phyloP scores from a whole-genome alignment of 2,888 invertebrate genomes.

The Harpalus rubripes region DNA sequence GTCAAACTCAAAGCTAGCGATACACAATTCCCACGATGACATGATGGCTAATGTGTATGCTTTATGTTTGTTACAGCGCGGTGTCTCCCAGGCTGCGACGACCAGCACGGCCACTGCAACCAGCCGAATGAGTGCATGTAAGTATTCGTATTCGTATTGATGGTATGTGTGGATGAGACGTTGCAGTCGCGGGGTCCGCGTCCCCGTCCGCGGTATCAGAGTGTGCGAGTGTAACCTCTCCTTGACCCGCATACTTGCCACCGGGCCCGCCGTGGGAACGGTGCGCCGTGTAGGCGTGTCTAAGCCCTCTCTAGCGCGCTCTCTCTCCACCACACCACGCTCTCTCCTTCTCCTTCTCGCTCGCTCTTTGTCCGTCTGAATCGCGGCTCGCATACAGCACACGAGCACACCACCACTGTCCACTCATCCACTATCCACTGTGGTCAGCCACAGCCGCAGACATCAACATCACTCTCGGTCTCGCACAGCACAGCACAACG shows the following conservation, averaged over 20 bases:
- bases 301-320: constrained; percentile 77
- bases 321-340: constrained; percentile 76
- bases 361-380: constrained; percentile 70
- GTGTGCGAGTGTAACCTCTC: constrained; percentile 79
- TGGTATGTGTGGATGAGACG: constrained; percentile 28
- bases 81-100: constrained; percentile 95
- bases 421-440: constrained; percentile 1
- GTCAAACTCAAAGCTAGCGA: constrained; percentile 76
- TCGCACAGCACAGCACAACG: neutral
- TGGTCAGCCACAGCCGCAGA: constrained; percentile 36
- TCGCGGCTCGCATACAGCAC: constrained; percentile 42
- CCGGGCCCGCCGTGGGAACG: constrained; percentile 79
- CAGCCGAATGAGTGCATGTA: constrained; percentile 97
- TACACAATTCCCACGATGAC: constrained; percentile 17
- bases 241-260: constrained; percentile 83
- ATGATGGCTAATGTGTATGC: neutral
- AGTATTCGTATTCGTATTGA: constrained; percentile 79
- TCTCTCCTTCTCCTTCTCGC: constrained; percentile 78
- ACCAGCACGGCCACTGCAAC: constrained; percentile 93
- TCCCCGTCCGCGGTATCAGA: constrained; percentile 7
- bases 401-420: constrained; percentile 5
- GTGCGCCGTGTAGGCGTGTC: constrained; percentile 76
- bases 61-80: constrained; percentile 83
- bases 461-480: constrained; percentile 52
- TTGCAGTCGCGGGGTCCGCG: constrained; percentile 26